These are phyloP conservation scores for Flexamia atlantica DNA, from an alignment of 2,888 invertebrate genomes.

Conservation along the genomic window DNA sequence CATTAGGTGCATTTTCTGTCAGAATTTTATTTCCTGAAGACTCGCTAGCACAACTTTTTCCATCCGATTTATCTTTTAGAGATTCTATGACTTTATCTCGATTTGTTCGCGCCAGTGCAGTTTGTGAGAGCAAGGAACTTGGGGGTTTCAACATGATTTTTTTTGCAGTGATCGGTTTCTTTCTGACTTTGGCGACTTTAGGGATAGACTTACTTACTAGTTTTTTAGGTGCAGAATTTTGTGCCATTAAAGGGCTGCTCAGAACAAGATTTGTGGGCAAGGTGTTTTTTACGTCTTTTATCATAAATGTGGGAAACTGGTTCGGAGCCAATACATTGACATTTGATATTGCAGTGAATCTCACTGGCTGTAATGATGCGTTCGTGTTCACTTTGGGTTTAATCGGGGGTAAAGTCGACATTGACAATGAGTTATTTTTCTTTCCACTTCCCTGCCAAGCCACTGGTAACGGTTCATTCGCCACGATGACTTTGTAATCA, in stretches of 20 bases:
- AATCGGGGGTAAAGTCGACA: conserved; percentile 36
- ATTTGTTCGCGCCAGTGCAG: conserved; percentile 12
- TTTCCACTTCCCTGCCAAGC: conserved; percentile 45
- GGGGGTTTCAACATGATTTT: conserved; percentile 57
- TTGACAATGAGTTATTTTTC: conserved; percentile 1
- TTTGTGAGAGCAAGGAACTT: conserved; percentile 49
- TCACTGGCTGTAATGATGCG: not conserved
- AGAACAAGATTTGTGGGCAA: conserved; percentile 7
- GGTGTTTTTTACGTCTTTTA: conserved; percentile 40
- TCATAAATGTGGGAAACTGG: conserved; percentile 22
- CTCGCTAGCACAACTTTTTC: not conserved
- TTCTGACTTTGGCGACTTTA: conserved; percentile 19
- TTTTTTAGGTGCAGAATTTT: conserved; percentile 19
- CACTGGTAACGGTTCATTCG: conserved; percentile 42
- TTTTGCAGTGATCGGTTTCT: conserved; percentile 27
- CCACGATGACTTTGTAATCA: conserved; percentile 45
- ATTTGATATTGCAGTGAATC: not conserved
- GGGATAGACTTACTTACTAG: not conserved
- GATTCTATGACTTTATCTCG: not conserved
- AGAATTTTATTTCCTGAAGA: not conserved
- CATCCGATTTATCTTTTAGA: not conserved
- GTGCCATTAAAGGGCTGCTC: not conserved
- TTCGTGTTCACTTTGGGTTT: conserved; percentile 19
- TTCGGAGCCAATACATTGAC: conserved; percentile 27
- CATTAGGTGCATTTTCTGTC: not conserved